Conservation (phyloP, 53 echinoderm and acorn worm genomes). For the Hippasteria phrygiana region DNA sequence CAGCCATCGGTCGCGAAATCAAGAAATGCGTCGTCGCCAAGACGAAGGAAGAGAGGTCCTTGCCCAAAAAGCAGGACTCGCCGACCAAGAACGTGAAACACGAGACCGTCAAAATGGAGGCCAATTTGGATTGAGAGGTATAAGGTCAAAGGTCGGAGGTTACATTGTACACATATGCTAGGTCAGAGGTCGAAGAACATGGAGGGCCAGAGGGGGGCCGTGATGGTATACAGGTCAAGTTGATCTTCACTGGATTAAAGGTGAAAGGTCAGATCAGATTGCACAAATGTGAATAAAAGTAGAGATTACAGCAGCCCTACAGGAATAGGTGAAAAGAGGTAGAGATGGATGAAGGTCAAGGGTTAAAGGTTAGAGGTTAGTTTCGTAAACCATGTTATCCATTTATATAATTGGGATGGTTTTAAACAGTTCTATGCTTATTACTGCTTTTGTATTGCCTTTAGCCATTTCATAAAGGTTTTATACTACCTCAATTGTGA, state of each 20-base stretch:
- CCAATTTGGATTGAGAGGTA: conserved; percentile 46
- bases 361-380: too few species aligned
- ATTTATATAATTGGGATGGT: background rate
- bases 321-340: too few species aligned
- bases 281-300: too few species aligned
- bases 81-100: conserved; percentile 19
- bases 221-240: too few species aligned
- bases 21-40: conserved; percentile 80
- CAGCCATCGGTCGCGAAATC: conserved; percentile 91
- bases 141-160: conserved; percentile 9
- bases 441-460: background rate
- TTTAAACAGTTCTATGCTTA: background rate
- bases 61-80: conserved; percentile 16
- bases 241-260: too few species aligned
- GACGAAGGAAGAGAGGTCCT: conserved; percentile 55
- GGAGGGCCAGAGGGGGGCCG: too few species aligned
- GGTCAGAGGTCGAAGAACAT: background rate
- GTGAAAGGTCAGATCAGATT: too few species aligned
- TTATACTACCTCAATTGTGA: background rate
- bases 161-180: background rate
- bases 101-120: conserved; percentile 34
- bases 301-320: too few species aligned
- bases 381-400: too few species aligned
- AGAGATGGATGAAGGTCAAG: too few species aligned
- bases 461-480: background rate